Percentiles rank a stretch among this genome's conserved stretches.
Conservation (phyloP, 2,113 vertebrate genomes). For the Triplophysa siluroides region DNA sequence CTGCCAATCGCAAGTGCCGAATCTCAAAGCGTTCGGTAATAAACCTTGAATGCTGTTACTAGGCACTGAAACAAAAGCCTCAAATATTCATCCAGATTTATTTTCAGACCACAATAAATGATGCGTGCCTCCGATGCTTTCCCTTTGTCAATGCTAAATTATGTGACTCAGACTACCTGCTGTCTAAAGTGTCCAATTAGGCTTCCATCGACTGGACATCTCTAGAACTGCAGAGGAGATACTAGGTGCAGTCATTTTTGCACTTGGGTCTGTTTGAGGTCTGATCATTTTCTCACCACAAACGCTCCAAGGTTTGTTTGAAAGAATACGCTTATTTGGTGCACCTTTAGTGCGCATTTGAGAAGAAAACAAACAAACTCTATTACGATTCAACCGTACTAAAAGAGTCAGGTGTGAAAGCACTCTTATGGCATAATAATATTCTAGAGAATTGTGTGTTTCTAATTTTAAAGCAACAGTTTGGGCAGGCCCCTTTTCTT, state of each 20-base stretch:
- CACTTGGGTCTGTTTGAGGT: no score
- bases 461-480: no score
- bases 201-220: neutral
- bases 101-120: neutral
- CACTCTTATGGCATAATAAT: no score
- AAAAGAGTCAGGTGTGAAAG: no score
- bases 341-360: no score
- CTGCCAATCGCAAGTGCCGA: neutral
- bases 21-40: slow-evolving; percentile 4
- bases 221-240: neutral
- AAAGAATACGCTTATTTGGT: no score
- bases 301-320: no score
- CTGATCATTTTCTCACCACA: no score
- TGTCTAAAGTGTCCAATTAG: slow-evolving; percentile 29
- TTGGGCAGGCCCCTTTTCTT: no score
- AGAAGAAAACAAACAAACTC: no score
- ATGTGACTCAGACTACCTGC: neutral
- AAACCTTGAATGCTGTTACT: neutral
- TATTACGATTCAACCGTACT: no score
- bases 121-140: neutral
- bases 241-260: neutral
- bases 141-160: neutral
- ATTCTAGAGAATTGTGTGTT: no score
- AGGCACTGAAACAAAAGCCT: neutral
- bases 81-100: slow-evolving; percentile 16